Conservation (phyloP, 2,113 vertebrate species). For the Otis tarda region DNA sequence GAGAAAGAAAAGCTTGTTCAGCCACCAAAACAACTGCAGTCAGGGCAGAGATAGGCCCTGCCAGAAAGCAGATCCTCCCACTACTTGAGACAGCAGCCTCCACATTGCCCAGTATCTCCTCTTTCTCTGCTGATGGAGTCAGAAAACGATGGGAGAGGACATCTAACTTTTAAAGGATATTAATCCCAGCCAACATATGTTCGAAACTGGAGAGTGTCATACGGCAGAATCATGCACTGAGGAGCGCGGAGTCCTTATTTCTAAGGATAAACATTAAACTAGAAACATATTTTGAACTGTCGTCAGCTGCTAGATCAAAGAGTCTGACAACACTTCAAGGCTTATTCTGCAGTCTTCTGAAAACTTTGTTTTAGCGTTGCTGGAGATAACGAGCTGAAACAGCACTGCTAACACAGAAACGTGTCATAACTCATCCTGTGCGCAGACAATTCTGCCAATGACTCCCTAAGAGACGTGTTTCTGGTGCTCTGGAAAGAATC, state of each 20-base stretch:
- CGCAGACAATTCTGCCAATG: not conserved
- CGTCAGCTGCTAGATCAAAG: conserved; percentile 42
- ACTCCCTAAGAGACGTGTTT: not conserved
- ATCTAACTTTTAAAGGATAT: not conserved
- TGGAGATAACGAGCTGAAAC: conserved; percentile 39
- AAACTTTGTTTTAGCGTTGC: not conserved
- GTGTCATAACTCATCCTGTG: not conserved
- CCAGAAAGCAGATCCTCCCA: not conserved
- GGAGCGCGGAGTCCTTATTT: not conserved
- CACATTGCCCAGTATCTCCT: not conserved
- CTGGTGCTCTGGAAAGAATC: not conserved
- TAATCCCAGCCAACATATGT: not conserved
- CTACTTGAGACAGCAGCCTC: not conserved
- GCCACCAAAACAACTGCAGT: not conserved
- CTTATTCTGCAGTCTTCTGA: conserved; percentile 15
- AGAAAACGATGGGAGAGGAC: not conserved
- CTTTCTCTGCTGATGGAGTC: not conserved
- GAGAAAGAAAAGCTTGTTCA: not conserved
- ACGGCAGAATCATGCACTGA: not conserved
- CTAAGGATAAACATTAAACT: conserved; percentile 38
- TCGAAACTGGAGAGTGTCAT: not conserved
- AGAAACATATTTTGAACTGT: conserved; percentile 52
- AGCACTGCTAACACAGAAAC: not conserved
- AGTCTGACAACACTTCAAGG: conserved; percentile 32
- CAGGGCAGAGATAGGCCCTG: not conserved